These are phyloP conservation scores for Apomyelois bistriatella DNA, from an alignment of 2,888 invertebrate species.

Conservation along the genomic window DNA sequence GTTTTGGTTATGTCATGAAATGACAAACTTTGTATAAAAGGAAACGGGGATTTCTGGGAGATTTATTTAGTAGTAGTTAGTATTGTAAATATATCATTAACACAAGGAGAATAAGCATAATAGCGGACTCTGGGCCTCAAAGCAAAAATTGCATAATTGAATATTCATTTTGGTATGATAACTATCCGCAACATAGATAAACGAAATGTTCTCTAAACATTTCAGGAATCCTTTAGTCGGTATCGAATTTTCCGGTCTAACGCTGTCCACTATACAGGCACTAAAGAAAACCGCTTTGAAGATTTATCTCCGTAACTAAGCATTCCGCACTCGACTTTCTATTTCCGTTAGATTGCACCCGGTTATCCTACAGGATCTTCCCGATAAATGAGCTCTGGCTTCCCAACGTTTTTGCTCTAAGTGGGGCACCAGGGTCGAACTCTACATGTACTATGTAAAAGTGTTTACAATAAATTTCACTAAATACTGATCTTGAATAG, in stretches of 20 bases:
- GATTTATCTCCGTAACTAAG: constrained; percentile 53
- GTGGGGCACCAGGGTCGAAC: constrained; percentile 30
- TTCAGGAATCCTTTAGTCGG: neutral
- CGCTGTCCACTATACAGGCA: neutral
- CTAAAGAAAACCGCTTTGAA: constrained; percentile 3
- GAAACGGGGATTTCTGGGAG: no score
- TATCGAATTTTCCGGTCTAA: neutral
- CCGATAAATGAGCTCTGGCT: constrained; percentile 61
- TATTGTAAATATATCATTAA: no score
- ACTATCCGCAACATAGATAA: neutral
- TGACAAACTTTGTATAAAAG: no score
- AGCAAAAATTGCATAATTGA: no score
- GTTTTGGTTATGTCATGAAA: no score
- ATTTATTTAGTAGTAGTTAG: no score
- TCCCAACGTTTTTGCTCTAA: constrained; percentile 54
- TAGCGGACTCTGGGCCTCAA: no score
- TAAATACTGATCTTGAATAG: no score
- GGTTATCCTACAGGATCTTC: constrained; percentile 55
- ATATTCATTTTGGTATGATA: neutral
- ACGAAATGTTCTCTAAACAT: neutral
- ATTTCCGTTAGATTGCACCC: constrained; percentile 57
- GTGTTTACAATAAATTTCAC: no score
- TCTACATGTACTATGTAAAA: neutral
- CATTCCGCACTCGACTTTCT: constrained; percentile 65
- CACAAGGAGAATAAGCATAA: no score